Percentiles rank a stretch among this genome's conserved stretches.
These are phyloP conservation scores for Mercenaria mercenaria DNA, from an alignment of 1,140 invertebrate species.

Conservation along the genomic window DNA sequence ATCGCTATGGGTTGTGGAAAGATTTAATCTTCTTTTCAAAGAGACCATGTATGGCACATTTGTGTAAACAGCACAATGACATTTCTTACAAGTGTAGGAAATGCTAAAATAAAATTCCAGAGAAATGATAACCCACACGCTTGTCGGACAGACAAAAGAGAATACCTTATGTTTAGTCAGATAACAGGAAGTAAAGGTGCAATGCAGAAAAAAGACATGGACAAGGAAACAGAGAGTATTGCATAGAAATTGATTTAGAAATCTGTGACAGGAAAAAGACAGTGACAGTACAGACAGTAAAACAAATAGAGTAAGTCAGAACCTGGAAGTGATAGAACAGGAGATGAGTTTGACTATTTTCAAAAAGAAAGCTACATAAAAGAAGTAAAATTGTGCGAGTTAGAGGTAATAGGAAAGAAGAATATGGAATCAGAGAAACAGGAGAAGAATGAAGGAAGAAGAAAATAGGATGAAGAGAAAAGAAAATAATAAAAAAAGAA, in stretches of 20 bases:
- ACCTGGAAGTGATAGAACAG: too few species aligned
- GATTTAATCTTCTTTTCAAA: neutral
- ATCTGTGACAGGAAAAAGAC: neutral
- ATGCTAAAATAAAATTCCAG: neutral
- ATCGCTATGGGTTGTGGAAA: neutral
- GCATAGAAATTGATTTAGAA: neutral
- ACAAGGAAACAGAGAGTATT: neutral
- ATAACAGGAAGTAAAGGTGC: neutral
- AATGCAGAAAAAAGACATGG: constrained; percentile 37
- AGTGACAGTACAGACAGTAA: neutral
- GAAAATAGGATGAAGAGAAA: too few species aligned
- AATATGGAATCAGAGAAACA: constrained; percentile 1
- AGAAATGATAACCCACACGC: constrained; percentile 28
- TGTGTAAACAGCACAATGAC: constrained; percentile 19
- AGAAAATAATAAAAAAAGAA: too few species aligned
- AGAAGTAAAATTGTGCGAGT: neutral
- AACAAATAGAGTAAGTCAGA: neutral
- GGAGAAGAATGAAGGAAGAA: too few species aligned
- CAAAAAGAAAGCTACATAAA: neutral
- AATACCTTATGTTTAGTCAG: constrained; percentile 1
- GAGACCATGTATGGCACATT: neutral
- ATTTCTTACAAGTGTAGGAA: constrained; percentile 24
- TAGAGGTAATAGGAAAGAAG: constrained; percentile 14
- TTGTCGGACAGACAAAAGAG: neutral
- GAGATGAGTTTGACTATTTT: neutral